phyloP scores from a whole-genome alignment of 2,797 vertebrate genomes.

The Hydrocynus forskahlii region DNA sequence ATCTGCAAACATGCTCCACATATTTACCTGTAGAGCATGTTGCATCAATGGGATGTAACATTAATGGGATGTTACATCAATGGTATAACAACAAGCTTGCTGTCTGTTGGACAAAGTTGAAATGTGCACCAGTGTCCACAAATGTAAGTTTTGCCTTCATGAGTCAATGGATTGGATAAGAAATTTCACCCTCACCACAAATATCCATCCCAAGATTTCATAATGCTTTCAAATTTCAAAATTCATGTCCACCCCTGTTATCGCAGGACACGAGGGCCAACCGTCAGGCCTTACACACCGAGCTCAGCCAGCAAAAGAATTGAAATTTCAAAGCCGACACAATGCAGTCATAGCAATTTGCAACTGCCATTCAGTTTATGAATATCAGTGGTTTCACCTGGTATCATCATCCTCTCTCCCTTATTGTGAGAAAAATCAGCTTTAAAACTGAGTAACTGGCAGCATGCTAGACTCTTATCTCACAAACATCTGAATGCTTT shows the following conservation, averaged over 20 bases:
- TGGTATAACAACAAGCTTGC: no score
- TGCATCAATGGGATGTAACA: no score
- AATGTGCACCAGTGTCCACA: no score
- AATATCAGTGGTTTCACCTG: slow-evolving; percentile 44
- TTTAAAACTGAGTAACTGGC: neutral
- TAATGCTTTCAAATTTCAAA: no score
- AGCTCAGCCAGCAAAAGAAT: slow-evolving; percentile 26
- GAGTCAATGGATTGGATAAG: no score
- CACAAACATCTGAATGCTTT: slow-evolving; percentile 6
- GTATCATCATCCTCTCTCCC: slow-evolving; percentile 10
- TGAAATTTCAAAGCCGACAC: slow-evolving; percentile 48
- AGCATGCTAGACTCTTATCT: neutral
- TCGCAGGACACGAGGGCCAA: slow-evolving; percentile 18
- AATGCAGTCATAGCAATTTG: slow-evolving; percentile 46
- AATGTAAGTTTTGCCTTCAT: no score
- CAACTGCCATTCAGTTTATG: slow-evolving; percentile 41
- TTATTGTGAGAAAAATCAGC: neutral
- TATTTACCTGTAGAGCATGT: no score
- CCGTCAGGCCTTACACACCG: slow-evolving; percentile 18
- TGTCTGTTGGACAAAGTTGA: no score
- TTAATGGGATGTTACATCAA: no score
- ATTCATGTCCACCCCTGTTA: neutral
- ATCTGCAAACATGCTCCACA: no score
- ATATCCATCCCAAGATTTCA: no score
- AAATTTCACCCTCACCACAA: no score